Base-by-base conservation (phyloP, 1,140 invertebrate genomes). In the Drosophila sulfurigaster region DNA sequence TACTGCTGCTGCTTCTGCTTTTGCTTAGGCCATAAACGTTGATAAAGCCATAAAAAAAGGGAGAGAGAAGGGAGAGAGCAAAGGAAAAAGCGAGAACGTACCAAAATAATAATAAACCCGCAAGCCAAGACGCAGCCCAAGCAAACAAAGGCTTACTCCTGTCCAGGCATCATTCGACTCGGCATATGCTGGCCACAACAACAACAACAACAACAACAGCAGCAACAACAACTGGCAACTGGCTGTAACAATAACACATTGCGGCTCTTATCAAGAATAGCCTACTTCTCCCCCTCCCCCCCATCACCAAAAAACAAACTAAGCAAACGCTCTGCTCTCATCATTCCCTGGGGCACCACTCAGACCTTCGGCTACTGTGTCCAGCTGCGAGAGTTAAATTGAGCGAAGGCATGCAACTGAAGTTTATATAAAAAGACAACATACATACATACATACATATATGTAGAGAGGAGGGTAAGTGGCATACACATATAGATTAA, bases 321-420 rank as follows among this genome's bases (percentile, higher is more conserved):
- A 73, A 60, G 30, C 54, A 43, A 54, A 51, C 46, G 30, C 7
- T 1, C 25, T 15, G 38, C 13, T 1, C 38, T n/a, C 51, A 28
- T 16, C 49, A 25, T 10, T 69, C 82, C 75, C 74, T 64, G 70
- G 79, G 82, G 79, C 60, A 11, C 41, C 60, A 59, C 58, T 52
- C 49, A 57, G 28, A 25, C 0, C 20, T 25, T 25, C 3, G 20
- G 20, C 20, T 0, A 25, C 3, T 25, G 20, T 13, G 64, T 75
- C 54, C 82, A 49, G 69, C 49, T 74, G 65, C 52, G 35, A 79
- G 35, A 79, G 75, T 65, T 76, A 79, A 86, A 86, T 86, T 82
- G 82, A 82, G 76, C 83, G 79, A 76, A 79, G 75, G 56, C 82
- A 86, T 79, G 82, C 83, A 86, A 88, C 71, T 79, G 65, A 64